Base-by-base conservation (phyloP, 2,113 vertebrate species). In the Pedionomus torquatus region DNA sequence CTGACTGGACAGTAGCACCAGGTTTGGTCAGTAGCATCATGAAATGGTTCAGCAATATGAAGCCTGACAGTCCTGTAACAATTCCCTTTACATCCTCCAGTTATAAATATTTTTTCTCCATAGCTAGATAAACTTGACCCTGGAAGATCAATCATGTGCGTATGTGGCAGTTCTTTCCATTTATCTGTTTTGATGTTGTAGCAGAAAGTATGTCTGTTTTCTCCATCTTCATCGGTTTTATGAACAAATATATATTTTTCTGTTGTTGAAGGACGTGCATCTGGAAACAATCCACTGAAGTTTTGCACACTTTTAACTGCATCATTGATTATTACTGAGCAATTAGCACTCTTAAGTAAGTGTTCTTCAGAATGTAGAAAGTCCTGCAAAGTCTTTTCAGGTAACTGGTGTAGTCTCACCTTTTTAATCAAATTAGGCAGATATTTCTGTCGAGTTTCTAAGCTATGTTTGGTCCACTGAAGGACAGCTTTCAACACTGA, bases 241-340 rank as follows among this genome's bases (percentile, higher is more conserved):
- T 99, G 99, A 93, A 99, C 99, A 92, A 99, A 99, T 96, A 99
- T 99, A 14, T 99, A 99, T 96, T 99, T 99, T 96, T 99, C 98
- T 9, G 98, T 99, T 83, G 99, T 99, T 80, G 99, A 98, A 41
- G 98, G 98, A 48, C 99, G 98, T 83, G 99, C 99, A 37, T 99
- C 99, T 20, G 98, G 97, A 91, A 99, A 99, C 52, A 99, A 96
- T 25, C 99, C 99, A 11, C 97, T 94, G 35, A 98, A 98, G 43
- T 97, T 94, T 28, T 97, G 97, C 71, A 99, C 98, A 78, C 96
- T 97, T 94, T 94, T 96, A 89, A 98, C 95, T 39, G 99, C 99
- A 72, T 99, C 98, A 39, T 89, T 92, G 33, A 99, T 92, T 51
- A 98, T 93, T 35, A 97, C 86, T 24, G 98, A 96, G 87, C 99